A percentile compares a stretch with the other conserved stretches of the same genome.
Evolutionary conservation across 2,888 invertebrate species (phyloP).

Genomic region (Globia sparganii): DNA sequence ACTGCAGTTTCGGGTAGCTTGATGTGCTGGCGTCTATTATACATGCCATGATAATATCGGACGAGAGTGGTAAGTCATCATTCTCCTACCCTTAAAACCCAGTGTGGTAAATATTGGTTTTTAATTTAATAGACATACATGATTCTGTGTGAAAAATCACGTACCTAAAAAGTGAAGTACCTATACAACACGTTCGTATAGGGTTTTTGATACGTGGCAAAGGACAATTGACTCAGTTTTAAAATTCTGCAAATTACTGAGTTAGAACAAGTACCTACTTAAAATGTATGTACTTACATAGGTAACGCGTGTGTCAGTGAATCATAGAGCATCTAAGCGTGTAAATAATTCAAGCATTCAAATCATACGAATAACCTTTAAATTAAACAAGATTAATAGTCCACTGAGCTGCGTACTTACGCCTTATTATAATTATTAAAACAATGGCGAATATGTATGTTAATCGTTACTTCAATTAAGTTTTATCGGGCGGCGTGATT

Average conservation of each 20-base stretch:
- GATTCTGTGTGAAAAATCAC: not conserved
- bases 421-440: slow-evolving; percentile 37
- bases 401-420: slow-evolving; percentile 23
- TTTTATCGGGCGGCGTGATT: slow-evolving; percentile 61
- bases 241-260: slow-evolving; percentile 17
- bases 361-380: slow-evolving; percentile 33
- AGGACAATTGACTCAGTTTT: not conserved
- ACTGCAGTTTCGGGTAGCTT: too few relatives aligned
- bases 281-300: not conserved
- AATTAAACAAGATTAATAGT: slow-evolving; percentile 38
- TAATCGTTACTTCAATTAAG: slow-evolving; percentile 61
- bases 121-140: not conserved
- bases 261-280: not conserved
- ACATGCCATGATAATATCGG: not conserved
- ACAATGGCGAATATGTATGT: slow-evolving; percentile 42
- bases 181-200: not conserved
- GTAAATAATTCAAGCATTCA: slow-evolving; percentile 41
- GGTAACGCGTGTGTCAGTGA: slow-evolving; percentile 18
- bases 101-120: not conserved
- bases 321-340: slow-evolving; percentile 34
- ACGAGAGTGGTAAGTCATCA: not conserved
- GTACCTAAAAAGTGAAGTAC: not conserved
- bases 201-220: not conserved
- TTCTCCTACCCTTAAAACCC: not conserved
- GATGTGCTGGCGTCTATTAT: too few relatives aligned